Percentiles rank a stretch among this genome's conserved stretches.
These are phyloP conservation scores for Lasiurus borealis DNA, from an alignment of 2,113 vertebrate genomes.

Conservation along the genomic window DNA sequence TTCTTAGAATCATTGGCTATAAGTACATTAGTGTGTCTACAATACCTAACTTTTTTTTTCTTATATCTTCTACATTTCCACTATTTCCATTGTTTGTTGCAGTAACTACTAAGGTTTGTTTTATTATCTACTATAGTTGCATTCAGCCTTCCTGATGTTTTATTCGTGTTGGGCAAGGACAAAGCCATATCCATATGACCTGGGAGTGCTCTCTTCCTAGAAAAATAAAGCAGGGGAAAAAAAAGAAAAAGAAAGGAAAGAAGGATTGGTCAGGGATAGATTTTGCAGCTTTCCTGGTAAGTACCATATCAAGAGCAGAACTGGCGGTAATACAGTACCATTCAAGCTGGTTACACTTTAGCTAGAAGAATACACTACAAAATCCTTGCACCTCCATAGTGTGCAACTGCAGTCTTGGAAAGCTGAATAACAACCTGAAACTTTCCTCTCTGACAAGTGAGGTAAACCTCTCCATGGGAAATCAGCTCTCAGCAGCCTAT, in stretches of 20 bases:
- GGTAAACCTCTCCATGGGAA: background rate
- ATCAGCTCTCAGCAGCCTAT: background rate
- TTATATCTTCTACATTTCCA: background rate
- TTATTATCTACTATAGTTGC: background rate
- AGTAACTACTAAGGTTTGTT: constrained; percentile 8
- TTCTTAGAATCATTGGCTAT: background rate
- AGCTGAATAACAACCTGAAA: background rate
- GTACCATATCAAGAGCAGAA: background rate
- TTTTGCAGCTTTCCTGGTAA: background rate
- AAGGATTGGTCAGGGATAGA: background rate
- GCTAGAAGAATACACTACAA: background rate
- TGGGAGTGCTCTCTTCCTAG: background rate
- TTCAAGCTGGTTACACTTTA: background rate
- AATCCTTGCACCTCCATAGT: background rate
- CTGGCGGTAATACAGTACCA: background rate
- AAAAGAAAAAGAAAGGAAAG: background rate
- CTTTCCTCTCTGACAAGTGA: background rate
- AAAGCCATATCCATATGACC: background rate
- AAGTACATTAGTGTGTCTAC: background rate
- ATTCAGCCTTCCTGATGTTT: background rate
- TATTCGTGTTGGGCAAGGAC: background rate
- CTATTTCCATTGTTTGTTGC: background rate
- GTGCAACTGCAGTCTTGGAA: background rate
- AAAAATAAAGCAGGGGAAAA: background rate
- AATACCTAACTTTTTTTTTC: background rate